Evolutionary conservation across 1,140 invertebrate species (phyloP), one percentile per base, ranked within the genome.

Genomic region (Thrips palmi): DNA sequence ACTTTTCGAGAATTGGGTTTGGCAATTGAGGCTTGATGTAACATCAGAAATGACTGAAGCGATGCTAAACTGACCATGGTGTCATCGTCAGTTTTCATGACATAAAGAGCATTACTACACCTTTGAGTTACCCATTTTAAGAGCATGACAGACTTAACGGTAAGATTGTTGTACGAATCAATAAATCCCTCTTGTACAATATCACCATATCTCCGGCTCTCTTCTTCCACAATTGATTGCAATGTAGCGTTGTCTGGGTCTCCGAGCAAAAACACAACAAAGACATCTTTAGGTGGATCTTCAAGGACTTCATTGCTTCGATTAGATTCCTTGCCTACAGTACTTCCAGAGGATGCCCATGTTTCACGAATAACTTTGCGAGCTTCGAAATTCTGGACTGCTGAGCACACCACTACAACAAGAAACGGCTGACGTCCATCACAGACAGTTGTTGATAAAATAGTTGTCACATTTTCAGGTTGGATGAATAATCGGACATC

Each of bases 111-210:
- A 57, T 58, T 53, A 31, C 59, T 53, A 51, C 80, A 85, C 44
- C 71, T 66, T 6, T 58, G 61, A 1, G 58, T 68, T 4, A 80
- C 69, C 73, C 82, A 83, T 53, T 88, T 87, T 28, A 91, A 56
- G 56, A 86, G 67, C 69, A 85, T 75, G 11, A 85, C 68, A 12
- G 78, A 81, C 54, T 94, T 94, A 5, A 92, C 54, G 0, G 87
- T 93, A 33, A 94, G 61, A 67, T 96, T 94, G 53, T 86, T 82
- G 55, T 94, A 94, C 1, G 77, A 75, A 55, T 96, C 89, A 8
- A 78, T 51, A 52, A 91, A 93, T 36, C 72, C 71, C 55, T 88
- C 85, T 59, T 91, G 81, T 25, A 96, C 76, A n/a, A 96, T 73
- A 56, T 96, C 88, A 19, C 74, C 69, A 47, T 74, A 73, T 19